These are phyloP conservation scores for Acronicta leporina DNA, from an alignment of 2,888 invertebrate genomes.

Conservation along the genomic window DNA sequence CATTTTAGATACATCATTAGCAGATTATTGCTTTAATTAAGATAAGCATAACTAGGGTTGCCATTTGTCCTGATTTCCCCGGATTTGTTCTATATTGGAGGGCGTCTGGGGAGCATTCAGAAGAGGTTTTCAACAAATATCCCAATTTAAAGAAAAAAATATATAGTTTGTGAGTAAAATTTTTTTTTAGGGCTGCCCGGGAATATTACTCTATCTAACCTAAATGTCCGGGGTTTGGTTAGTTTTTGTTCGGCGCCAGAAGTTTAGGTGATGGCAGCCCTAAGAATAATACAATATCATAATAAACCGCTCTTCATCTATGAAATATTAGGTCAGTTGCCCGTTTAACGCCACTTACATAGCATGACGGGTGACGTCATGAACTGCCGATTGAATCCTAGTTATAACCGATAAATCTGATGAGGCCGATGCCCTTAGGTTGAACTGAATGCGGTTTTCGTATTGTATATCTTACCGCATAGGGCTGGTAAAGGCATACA, in stretches of 20 bases:
- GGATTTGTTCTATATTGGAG: too few species aligned
- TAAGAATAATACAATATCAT: constrained; percentile 40
- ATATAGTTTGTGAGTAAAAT: too few species aligned
- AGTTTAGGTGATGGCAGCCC: too few species aligned
- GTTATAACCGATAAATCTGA: constrained; percentile 37
- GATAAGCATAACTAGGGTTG: constrained; percentile 19
- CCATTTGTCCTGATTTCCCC: too few species aligned
- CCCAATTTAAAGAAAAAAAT: too few species aligned
- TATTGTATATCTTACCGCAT: constrained; percentile 37
- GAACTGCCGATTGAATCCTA: constrained; percentile 43
- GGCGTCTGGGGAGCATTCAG: too few species aligned
- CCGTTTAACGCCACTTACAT: constrained; percentile 10
- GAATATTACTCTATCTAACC: too few species aligned
- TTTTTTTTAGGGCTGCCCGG: too few species aligned
- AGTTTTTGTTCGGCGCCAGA: too few species aligned
- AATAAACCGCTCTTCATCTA: constrained; percentile 35
- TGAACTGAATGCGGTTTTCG: constrained; percentile 34
- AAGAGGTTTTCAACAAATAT: too few species aligned
- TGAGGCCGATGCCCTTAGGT: constrained; percentile 46
- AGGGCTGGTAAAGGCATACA: not conserved
- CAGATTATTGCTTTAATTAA: constrained; percentile 37
- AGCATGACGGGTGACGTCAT: constrained; percentile 47
- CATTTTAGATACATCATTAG: constrained; percentile 15
- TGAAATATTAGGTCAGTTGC: constrained; percentile 49
- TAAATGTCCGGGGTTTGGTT: too few species aligned